These are phyloP conservation scores for Morone saxatilis DNA, from an alignment of 2,113 vertebrate genomes.

Conservation along the genomic window DNA sequence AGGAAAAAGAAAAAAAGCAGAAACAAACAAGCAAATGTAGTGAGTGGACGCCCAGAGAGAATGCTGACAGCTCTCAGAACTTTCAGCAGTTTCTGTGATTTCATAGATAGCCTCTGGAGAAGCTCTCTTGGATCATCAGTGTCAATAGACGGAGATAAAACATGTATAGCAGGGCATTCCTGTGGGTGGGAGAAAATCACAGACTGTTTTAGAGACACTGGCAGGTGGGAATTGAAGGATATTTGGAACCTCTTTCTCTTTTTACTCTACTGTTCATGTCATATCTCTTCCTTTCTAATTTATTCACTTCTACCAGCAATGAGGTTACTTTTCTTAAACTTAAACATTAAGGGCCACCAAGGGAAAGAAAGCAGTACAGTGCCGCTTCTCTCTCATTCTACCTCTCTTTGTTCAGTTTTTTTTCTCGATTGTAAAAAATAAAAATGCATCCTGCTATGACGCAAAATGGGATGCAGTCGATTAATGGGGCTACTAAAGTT, in stretches of 20 bases:
- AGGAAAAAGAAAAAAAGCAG: constrained; percentile 15
- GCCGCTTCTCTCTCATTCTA: not conserved
- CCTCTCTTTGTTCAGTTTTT: constrained; percentile 31
- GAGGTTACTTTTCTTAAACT: constrained; percentile 2
- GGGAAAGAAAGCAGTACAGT: constrained; percentile 12
- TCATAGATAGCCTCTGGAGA: constrained; percentile 60
- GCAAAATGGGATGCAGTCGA: too few species aligned
- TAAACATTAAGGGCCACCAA: not conserved
- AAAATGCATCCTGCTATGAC: not conserved
- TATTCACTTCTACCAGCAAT: constrained; percentile 18
- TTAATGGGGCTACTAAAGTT: not conserved
- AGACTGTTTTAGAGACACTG: constrained; percentile 39
- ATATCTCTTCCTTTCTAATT: constrained; percentile 7
- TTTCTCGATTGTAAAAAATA: constrained; percentile 2
- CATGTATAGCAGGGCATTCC: constrained; percentile 56
- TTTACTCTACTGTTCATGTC: not conserved
- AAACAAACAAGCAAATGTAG: constrained; percentile 52
- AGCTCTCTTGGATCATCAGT: constrained; percentile 66
- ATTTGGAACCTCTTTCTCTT: constrained; percentile 7
- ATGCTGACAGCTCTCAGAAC: constrained; percentile 59
- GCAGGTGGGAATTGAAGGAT: constrained; percentile 41
- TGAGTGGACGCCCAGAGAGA: constrained; percentile 45
- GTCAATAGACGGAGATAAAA: constrained; percentile 74
- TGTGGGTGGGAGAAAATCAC: constrained; percentile 50
- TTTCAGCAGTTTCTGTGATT: constrained; percentile 58